phyloP scores from a whole-genome alignment of 1,140 invertebrate genomes.

The Monomorium pharaonis region DNA sequence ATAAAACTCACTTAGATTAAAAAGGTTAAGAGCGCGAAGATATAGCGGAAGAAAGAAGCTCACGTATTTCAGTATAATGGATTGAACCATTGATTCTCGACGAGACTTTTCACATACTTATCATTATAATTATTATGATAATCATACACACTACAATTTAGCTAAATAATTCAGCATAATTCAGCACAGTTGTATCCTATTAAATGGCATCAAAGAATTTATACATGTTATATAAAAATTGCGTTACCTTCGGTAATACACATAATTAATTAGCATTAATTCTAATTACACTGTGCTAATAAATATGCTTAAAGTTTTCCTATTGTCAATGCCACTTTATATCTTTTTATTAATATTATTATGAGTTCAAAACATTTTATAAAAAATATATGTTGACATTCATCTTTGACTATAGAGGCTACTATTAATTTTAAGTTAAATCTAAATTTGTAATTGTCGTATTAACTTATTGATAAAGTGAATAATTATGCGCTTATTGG shows the following conservation, averaged over 20 bases:
- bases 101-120: not conserved
- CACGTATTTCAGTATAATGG: not conserved
- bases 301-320: not conserved
- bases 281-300: not conserved
- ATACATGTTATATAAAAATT: not conserved
- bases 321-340: not conserved
- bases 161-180: not conserved
- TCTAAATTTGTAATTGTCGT: not conserved
- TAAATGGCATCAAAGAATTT: not conserved
- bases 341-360: not conserved
- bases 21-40: not conserved
- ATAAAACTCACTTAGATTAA: constrained; percentile 30
- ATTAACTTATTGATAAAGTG: not conserved
- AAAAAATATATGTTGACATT: not conserved
- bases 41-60: not conserved
- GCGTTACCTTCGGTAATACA: not conserved
- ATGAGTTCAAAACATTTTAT: not conserved
- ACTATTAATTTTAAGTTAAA: not conserved
- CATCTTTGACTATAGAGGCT: too few relatives aligned
- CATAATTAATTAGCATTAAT: constrained; percentile 24
- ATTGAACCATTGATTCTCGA: not conserved
- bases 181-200: not conserved
- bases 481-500: not conserved
- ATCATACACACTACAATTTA: not conserved
- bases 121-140: not conserved